Base-by-base conservation (phyloP, 1,140 invertebrate species). In the Zaprionus tsacasi region DNA sequence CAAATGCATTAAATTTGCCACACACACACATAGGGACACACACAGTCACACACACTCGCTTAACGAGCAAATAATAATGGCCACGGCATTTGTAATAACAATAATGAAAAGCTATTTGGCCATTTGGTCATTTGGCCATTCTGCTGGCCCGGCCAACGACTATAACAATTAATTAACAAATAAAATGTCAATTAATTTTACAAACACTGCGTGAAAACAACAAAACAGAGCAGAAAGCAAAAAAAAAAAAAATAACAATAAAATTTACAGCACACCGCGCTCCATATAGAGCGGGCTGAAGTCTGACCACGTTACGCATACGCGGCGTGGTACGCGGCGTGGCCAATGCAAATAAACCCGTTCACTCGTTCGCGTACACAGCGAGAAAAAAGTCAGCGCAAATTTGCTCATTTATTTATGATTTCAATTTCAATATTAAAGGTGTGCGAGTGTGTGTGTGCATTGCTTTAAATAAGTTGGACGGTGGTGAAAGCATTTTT, bases 131-230 rank as follows among this genome's bases (percentile, higher is more conserved):
- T 72, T 71, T 55, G 56, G 65, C 66, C 64, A 68, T 78, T 79
- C 69, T 69, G 55, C 12, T 60, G 70, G 69, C 55, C 55, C 64
- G 76, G 71, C 68, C 73, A 64, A 71, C 63, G 64, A 78, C 85
- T 88, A 89, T 89, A 89, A 89, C 85, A 89, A 89, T 89, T 89
- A 89, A 89, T 89, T 89, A 89, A 89, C 85, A 89, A 89, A 89
- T 89, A 89, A 89, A 89, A 89, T 89, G 85, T 89, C 85, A 89
- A 89, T 89, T 89, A 89, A 89, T 89, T 89, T 89, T 85, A 89
- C 85, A 89, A 89, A 90, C 85, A 83, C 65, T 78, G 83, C 74
- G 63, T 69, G 72, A 67, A 69, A 48, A 25, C n/a, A 21, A 21
- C 52, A 76, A 70, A 55, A 63, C 45, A 68, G 10, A 73, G 21